These are phyloP conservation scores for Diloba caeruleocephala DNA, from an alignment of 2,888 invertebrate species.

Conservation along the genomic window DNA sequence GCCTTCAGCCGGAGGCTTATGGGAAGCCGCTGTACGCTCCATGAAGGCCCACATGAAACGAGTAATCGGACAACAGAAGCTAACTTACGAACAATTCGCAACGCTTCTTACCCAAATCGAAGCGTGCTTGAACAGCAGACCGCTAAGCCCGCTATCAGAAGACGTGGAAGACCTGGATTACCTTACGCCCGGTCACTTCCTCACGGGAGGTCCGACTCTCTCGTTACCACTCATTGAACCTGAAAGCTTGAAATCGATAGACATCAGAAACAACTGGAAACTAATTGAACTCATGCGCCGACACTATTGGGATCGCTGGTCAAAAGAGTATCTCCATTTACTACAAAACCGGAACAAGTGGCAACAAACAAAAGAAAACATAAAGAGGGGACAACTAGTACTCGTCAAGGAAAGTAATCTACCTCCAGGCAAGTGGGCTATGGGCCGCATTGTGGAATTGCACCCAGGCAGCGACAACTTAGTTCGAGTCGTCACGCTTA, in stretches of 20 bases:
- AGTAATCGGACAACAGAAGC: no score
- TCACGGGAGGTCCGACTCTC: slow-evolving; percentile 25
- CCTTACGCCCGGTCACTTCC: slow-evolving; percentile 49
- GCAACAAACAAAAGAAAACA: slow-evolving; percentile 11
- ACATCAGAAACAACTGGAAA: slow-evolving; percentile 17
- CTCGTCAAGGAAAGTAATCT: slow-evolving; percentile 9
- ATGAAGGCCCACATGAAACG: no score
- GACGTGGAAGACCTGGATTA: slow-evolving; percentile 39
- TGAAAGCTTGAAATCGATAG: background rate
- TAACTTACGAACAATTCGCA: background rate
- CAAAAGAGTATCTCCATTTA: slow-evolving; percentile 12
- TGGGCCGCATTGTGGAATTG: slow-evolving; percentile 1
- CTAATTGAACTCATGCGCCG: slow-evolving; percentile 25
- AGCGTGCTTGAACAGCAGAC: slow-evolving; percentile 1
- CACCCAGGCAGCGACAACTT: slow-evolving; percentile 5
- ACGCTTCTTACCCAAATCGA: slow-evolving; percentile 10
- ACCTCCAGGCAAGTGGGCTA: slow-evolving; percentile 9
- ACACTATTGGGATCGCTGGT: slow-evolving; percentile 17
- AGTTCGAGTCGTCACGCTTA: slow-evolving; percentile 1
- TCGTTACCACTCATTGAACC: slow-evolving; percentile 4
- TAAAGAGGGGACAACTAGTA: slow-evolving; percentile 12
- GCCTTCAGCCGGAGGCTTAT: no score
- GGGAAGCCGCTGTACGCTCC: no score
- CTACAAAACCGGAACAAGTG: slow-evolving; percentile 15
- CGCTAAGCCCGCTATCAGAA: slow-evolving; percentile 13